A percentile compares a stretch with the other conserved stretches of the same genome.
phyloP scores from a whole-genome alignment of 2,113 vertebrate genomes.

The Tetrax tetrax region DNA sequence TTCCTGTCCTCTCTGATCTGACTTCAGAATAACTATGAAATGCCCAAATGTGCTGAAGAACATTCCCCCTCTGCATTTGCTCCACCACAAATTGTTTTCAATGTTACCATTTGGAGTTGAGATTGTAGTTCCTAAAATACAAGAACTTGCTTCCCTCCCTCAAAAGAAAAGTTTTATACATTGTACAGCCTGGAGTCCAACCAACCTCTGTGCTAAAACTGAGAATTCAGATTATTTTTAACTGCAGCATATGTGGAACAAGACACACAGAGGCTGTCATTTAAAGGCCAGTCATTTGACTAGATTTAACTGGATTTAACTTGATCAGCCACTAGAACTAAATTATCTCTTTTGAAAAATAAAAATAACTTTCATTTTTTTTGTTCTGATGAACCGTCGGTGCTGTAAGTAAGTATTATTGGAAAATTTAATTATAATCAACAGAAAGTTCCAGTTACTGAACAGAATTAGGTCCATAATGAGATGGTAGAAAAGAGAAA shows the following conservation, averaged over 20 bases:
- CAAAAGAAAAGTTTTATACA: background rate
- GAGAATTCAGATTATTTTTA: background rate
- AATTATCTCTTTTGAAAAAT: background rate
- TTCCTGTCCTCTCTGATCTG: background rate
- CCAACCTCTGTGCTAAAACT: background rate
- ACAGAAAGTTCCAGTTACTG: background rate
- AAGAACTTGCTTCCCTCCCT: background rate
- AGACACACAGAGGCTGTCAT: background rate
- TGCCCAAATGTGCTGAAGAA: background rate
- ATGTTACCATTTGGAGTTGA: background rate
- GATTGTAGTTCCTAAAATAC: background rate
- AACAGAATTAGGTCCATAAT: background rate
- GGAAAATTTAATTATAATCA: background rate
- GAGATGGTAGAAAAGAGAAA: background rate
- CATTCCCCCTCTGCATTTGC: background rate
- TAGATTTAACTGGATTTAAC: background rate
- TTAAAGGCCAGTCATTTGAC: background rate
- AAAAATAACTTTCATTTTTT: background rate
- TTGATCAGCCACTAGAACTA: background rate
- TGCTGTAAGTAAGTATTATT: background rate
- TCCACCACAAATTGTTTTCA: background rate
- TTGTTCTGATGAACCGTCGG: background rate
- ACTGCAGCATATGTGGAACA: background rate
- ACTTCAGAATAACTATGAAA: background rate
- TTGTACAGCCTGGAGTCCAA: background rate